Base-by-base conservation (phyloP, 2,113 vertebrate genomes). In the Plestiodon gilberti region DNA sequence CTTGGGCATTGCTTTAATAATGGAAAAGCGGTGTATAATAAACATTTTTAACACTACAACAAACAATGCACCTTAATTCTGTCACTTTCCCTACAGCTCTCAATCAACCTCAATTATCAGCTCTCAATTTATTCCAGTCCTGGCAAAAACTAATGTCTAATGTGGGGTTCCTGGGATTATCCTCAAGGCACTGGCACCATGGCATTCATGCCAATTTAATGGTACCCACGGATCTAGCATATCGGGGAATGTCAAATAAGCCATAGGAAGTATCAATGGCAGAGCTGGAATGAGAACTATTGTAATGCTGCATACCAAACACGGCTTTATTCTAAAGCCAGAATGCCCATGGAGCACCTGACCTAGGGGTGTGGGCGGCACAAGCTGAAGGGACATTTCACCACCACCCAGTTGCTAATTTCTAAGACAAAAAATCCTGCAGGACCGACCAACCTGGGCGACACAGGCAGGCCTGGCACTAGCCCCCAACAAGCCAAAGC, bases 141-240 rank as follows among this genome's bases (percentile, higher is more conserved):
- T 22, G 14, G 0, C 1, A n/a, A 2, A 35, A 61, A 43, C 20
- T 25, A 1, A 25, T 10, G 35, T 11, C 15, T 38, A 4, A 23
- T 65, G 8, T 14, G 0, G 6, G 14, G 52, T 61, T 1, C 30
- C 48, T 40, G 30, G 10, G 69, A 20, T 33, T 30, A 80, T 3
- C 33, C 0, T 0, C 0, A 20, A 0, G 0, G 17, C 0, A 48
- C 59, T 15, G 77, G 84, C 81, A 62, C n/a, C 40, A 1, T 43
- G 13, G 5, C 75, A 52, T n/a, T 20, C 40, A 17, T 76, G 71
- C 71, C 71, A 84, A 48, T 28, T 17, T 77, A 9, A 17, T 33
- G 30, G 28, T 6, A 52, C 35, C 59, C 40, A 43, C 75, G 38
- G 55, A 30, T 28, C 25, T 11, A 18, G 11, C 64, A 69, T 33